Percentiles rank a stretch among this genome's conserved stretches.
These are phyloP conservation scores for Cygnus atratus DNA, from an alignment of 2,113 vertebrate genomes.

Conservation along the genomic window DNA sequence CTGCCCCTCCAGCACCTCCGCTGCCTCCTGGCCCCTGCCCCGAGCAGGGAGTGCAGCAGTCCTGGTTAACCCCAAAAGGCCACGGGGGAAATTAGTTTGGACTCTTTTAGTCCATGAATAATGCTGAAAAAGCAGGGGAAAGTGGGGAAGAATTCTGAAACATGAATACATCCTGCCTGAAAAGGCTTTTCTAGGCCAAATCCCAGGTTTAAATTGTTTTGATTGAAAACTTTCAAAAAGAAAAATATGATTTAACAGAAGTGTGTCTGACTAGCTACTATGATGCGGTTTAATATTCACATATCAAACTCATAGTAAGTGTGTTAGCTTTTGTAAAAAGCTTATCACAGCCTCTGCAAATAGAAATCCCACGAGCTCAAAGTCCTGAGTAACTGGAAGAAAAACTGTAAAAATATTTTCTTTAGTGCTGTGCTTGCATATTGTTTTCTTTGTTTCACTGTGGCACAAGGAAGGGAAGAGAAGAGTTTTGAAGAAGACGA, in stretches of 20 bases:
- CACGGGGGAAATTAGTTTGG: not conserved
- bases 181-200: not conserved
- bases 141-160: not conserved
- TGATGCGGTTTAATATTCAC: not conserved
- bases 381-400: not conserved
- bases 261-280: not conserved
- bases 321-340: slow-evolving; percentile 3
- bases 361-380: not conserved
- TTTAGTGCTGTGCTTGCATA: not conserved
- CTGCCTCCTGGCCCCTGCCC: no score
- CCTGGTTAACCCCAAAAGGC: not conserved
- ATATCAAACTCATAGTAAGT: not conserved
- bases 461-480: not conserved
- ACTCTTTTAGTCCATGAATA: not conserved
- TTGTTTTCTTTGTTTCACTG: not conserved
- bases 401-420: not conserved
- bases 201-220: not conserved
- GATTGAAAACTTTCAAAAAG: not conserved
- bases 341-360: not conserved
- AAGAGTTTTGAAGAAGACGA: not conserved
- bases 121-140: not conserved
- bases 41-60: no score
- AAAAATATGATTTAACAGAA: not conserved
- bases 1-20: no score
- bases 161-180: not conserved